Conservation (phyloP, 2,797 vertebrate species). For the Xenentodon cancila region DNA sequence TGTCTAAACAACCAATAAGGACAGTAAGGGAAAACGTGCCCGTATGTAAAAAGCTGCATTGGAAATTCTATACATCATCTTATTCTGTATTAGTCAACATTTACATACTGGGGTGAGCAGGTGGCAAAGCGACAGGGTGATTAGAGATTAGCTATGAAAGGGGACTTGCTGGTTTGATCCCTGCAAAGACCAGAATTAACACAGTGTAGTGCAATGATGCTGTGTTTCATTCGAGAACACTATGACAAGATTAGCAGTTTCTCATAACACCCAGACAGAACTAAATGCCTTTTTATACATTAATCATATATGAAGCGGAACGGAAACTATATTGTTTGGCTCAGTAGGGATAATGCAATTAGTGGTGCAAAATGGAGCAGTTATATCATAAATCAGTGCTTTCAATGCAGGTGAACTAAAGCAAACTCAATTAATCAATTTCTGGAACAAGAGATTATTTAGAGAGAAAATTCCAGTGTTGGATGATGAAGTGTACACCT, state of each 20-base stretch:
- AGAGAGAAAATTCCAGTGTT: no score
- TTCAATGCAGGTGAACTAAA: no score
- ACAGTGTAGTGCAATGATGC: constrained; percentile 28
- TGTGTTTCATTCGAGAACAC: constrained; percentile 27
- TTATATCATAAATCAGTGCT: no score
- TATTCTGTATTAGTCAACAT: constrained; percentile 46
- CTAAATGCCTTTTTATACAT: background rate
- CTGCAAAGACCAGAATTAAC: constrained; percentile 47
- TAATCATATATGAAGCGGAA: background rate
- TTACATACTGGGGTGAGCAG: constrained; percentile 55
- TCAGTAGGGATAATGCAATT: no score
- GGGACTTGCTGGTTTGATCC: constrained; percentile 53
- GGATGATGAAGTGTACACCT: no score
- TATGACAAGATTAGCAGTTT: constrained; percentile 45
- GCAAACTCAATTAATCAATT: no score
- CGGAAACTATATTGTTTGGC: background rate
- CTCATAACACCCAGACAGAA: constrained; percentile 5
- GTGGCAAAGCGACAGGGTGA: constrained; percentile 56
- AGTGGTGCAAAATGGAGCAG: no score
- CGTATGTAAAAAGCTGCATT: constrained; percentile 3
- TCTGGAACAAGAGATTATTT: no score
- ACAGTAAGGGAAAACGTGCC: constrained; percentile 18
- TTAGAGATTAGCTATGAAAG: constrained; percentile 65
- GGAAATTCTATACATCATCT: constrained; percentile 8
- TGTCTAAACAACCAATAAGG: constrained; percentile 10